Evolutionary conservation across 2,888 invertebrate genomes (phyloP).

Genomic region (Lepas anatifera): DNA sequence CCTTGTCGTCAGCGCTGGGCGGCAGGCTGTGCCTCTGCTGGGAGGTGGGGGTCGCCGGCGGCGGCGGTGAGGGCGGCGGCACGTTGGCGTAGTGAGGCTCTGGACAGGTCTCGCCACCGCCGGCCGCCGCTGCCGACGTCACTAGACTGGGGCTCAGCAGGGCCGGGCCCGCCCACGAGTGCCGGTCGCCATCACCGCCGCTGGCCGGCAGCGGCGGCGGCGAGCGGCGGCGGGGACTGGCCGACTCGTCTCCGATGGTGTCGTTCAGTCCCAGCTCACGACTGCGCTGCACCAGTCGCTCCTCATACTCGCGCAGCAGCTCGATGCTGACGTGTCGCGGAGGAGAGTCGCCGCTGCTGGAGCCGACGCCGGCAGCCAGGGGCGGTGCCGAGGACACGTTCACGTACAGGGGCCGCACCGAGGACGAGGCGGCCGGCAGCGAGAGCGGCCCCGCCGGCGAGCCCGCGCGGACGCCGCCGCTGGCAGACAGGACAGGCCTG

Average conservation of each 20-base stretch:
- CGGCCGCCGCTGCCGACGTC: neutral
- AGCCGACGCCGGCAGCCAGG: neutral
- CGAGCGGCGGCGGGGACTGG: neutral
- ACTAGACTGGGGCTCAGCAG: neutral
- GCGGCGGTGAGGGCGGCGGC: neutral
- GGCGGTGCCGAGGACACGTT: neutral
- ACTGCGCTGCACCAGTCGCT: constrained; percentile 1
- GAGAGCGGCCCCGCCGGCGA: too few species aligned
- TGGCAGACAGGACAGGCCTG: too few species aligned
- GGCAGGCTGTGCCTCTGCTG: too few species aligned
- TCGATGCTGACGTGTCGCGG: constrained; percentile 1
- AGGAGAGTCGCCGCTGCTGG: neutral
- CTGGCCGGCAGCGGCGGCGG: neutral
- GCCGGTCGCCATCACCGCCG: neutral
- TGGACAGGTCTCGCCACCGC: too few species aligned
- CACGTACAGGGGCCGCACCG: neutral
- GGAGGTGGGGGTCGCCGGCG: too few species aligned
- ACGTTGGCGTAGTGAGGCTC: neutral
- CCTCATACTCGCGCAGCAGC: constrained; percentile 7
- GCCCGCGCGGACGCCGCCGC: neutral
- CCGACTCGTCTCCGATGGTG: neutral
- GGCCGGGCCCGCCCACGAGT: neutral
- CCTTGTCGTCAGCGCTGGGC: neutral
- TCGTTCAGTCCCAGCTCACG: constrained; percentile 5
- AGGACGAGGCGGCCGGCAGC: neutral